A percentile compares a stretch with the other conserved stretches of the same genome.
Conservation (phyloP, 2,888 invertebrate species). For the Xanthorhoe designata region DNA sequence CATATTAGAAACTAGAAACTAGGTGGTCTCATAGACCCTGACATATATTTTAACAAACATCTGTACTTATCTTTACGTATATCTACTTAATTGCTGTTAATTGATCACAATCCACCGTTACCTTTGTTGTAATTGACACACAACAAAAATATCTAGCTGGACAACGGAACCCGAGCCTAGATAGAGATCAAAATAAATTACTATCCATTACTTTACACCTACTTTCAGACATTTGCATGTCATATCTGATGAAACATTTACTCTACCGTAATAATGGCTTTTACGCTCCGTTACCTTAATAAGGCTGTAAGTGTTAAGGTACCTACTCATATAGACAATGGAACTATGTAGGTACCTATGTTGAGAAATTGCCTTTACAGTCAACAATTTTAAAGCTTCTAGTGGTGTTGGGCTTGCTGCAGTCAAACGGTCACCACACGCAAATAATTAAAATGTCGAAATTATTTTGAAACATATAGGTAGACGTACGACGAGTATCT, state of each 20-base stretch:
- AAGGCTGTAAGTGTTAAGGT: constrained; percentile 15
- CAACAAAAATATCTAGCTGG: constrained; percentile 21
- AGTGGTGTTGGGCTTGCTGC: no score
- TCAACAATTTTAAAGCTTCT: not conserved
- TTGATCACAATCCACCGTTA: constrained; percentile 5
- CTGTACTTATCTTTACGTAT: no score
- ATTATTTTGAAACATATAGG: no score
- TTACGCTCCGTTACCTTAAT: constrained; percentile 34
- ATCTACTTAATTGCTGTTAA: not conserved
- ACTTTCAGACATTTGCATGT: constrained; percentile 36
- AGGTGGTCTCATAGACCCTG: no score
- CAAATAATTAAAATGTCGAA: no score
- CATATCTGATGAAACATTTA: constrained; percentile 41
- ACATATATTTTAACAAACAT: no score
- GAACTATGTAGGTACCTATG: no score
- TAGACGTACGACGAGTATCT: no score
- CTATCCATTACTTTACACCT: constrained; percentile 35
- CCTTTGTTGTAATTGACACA: constrained; percentile 21
- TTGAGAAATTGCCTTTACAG: constrained; percentile 31
- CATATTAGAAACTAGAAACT: no score
- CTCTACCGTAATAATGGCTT: constrained; percentile 35
- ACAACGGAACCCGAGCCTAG: constrained; percentile 22
- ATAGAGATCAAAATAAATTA: constrained; percentile 28
- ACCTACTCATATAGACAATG: constrained; percentile 38
- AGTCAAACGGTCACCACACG: no score